Conservation (phyloP, 1,140 invertebrate genomes). For the Ectropis grisescens region DNA sequence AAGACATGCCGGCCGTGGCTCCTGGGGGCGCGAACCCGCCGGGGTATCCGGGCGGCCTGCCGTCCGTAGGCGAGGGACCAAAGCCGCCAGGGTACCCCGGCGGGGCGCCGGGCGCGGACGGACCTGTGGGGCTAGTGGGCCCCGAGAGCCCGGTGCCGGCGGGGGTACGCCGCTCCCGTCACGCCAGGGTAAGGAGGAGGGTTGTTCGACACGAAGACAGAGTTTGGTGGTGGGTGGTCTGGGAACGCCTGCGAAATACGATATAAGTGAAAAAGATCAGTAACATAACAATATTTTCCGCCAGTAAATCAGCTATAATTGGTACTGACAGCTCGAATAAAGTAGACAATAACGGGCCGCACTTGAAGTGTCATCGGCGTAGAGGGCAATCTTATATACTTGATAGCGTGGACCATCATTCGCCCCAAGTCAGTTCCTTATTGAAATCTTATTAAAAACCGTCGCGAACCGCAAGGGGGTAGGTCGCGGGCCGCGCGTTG, state of each 20-base stretch:
- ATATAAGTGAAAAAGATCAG: constrained; percentile 1
- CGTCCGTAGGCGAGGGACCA: constrained; percentile 18
- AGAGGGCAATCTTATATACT: no score
- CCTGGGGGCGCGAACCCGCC: constrained; percentile 34
- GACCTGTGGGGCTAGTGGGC: constrained; percentile 10
- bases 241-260: constrained; percentile 70
- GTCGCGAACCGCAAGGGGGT: no score
- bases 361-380: no score
- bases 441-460: no score
- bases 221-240: constrained; percentile 80
- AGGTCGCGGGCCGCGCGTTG: no score
- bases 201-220: constrained; percentile 90
- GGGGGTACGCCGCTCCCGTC: constrained; percentile 46
- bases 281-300: no score
- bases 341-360: no score
- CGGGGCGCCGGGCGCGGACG: constrained; percentile 11
- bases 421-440: no score
- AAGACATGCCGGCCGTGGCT: constrained; percentile 28
- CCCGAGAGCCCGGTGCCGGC: constrained; percentile 43
- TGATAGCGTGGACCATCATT: no score
- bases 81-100: constrained; percentile 24
- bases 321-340: no score
- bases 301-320: no score
- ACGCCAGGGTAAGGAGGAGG: constrained; percentile 97
- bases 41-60: constrained; percentile 29